These are phyloP conservation scores for Pipistrellus nathusii DNA, from an alignment of 2,797 vertebrate genomes.

Conservation along the genomic window DNA sequence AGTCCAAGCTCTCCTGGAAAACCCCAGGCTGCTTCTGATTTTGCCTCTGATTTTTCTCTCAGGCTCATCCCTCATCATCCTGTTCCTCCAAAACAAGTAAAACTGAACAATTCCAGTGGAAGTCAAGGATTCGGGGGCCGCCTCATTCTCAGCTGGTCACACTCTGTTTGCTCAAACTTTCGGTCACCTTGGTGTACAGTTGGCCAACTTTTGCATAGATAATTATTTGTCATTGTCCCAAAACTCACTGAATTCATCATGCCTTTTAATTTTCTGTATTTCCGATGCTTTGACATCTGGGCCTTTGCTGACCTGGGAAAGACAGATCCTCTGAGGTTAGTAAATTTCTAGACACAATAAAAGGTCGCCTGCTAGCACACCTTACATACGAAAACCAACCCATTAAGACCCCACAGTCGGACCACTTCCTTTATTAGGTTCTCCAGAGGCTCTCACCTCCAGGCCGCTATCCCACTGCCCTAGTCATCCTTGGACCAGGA, in stretches of 20 bases:
- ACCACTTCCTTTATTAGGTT: not conserved
- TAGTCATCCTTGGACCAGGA: not conserved
- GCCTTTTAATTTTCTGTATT: not conserved
- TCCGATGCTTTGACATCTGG: not conserved
- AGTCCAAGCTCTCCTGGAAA: not conserved
- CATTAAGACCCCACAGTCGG: not conserved
- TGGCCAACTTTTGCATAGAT: not conserved
- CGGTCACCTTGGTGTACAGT: not conserved
- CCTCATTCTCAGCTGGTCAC: accelerated
- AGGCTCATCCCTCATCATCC: not conserved
- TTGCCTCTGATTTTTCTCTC: not conserved
- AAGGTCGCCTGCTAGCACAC: not conserved
- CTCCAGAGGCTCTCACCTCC: not conserved
- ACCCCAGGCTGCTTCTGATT: not conserved
- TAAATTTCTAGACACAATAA: not conserved
- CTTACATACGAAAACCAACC: not conserved
- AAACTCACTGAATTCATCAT: not conserved
- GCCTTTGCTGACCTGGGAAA: not conserved
- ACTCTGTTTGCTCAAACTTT: not conserved
- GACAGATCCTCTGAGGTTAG: not conserved
- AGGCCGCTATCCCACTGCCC: accelerated
- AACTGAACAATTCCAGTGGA: not conserved
- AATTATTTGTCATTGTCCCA: not conserved
- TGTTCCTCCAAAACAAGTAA: not conserved
- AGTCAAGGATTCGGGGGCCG: not conserved